Percentiles rank a stretch among this genome's conserved stretches.
Evolutionary conservation across 2,113 vertebrate species (phyloP).

Genomic region (Mionectes macconnelli): DNA sequence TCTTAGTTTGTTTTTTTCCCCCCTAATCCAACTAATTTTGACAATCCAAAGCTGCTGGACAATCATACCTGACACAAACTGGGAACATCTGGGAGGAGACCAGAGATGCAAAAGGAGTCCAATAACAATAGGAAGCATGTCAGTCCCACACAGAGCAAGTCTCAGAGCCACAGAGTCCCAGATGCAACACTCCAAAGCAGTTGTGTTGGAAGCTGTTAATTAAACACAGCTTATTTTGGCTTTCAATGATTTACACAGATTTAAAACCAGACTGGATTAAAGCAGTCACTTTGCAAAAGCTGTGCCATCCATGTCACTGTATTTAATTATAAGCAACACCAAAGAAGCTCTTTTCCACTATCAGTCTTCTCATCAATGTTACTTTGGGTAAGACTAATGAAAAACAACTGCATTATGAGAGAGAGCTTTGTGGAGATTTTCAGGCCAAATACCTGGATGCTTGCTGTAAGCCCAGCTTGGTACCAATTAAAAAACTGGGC

Average conservation of each 20-base stretch:
- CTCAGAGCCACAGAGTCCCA: not conserved
- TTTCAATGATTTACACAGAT: not conserved
- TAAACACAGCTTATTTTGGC: not conserved
- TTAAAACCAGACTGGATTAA: not conserved
- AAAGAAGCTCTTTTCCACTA: not conserved
- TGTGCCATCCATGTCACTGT: not conserved
- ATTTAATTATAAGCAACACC: conserved; percentile 1
- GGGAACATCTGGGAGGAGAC: not conserved
- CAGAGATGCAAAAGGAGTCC: not conserved
- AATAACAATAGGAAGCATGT: not conserved
- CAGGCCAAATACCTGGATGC: not conserved
- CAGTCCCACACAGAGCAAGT: not conserved
- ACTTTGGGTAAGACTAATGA: not conserved
- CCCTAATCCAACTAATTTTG: not conserved
- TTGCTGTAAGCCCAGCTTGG: not conserved
- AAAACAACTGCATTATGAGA: not conserved
- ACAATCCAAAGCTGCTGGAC: not conserved
- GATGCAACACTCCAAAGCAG: not conserved
- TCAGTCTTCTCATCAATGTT: not conserved
- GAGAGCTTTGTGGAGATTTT: not conserved
- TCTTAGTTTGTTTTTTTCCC: fast-evolving
- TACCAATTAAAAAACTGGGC: not conserved
- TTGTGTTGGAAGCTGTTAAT: not conserved
- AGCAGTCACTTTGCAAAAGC: not conserved
- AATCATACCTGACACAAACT: not conserved